Evolutionary conservation across 2,797 vertebrate species (phyloP).

Genomic region (Sarcophilus harrisii): DNA sequence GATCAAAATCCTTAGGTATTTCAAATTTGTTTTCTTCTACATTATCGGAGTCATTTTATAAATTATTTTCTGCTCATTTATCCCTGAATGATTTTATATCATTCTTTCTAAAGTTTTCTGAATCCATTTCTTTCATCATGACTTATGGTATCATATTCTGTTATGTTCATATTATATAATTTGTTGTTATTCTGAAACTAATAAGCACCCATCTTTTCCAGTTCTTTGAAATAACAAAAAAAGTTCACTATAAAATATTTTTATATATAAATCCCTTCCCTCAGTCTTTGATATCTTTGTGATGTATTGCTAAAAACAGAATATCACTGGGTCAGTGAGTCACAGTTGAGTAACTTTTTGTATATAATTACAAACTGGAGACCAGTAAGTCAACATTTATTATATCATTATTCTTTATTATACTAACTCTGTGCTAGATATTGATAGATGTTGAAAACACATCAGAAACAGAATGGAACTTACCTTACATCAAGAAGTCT

Average conservation of each 20-base stretch:
- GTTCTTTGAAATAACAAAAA: not conserved
- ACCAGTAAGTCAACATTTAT: not conserved
- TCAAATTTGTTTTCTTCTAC: not conserved
- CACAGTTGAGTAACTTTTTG: not conserved
- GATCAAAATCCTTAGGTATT: not conserved
- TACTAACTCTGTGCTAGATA: not conserved
- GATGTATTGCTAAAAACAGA: not conserved
- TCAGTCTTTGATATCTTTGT: not conserved
- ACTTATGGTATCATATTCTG: not conserved
- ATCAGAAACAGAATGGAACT: not conserved
- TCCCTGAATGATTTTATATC: not conserved
- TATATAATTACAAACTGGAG: not conserved
- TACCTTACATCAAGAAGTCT: not conserved
- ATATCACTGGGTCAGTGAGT: not conserved
- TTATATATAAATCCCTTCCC: not conserved
- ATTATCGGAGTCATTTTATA: not conserved
- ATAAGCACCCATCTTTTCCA: not conserved
- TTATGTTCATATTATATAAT: not conserved
- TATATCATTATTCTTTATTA: not conserved
- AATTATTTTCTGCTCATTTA: not conserved
- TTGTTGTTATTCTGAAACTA: not conserved
- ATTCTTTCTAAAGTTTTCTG: not conserved
- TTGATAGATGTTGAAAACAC: not conserved
- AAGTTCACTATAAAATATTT: not conserved
- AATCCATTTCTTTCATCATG: not conserved